These are phyloP conservation scores for Trachops cirrhosus DNA, from an alignment of 2,797 vertebrate genomes.

Conservation along the genomic window DNA sequence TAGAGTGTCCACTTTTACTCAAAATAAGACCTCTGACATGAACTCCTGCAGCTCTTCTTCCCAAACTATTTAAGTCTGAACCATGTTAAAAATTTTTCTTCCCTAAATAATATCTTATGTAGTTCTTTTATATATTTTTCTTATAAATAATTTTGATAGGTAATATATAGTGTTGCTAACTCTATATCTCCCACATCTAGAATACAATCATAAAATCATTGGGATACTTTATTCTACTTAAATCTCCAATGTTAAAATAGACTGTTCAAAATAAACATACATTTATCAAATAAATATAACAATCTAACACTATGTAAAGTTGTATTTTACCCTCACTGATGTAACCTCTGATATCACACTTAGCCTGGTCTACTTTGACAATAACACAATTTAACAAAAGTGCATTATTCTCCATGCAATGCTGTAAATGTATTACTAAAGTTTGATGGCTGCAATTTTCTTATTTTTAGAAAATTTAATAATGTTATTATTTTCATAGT, in stretches of 20 bases:
- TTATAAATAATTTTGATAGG: background rate
- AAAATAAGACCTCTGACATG: background rate
- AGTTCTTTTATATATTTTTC: background rate
- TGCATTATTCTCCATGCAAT: background rate
- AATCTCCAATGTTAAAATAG: background rate
- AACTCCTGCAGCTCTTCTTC: background rate
- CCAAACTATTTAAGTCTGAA: background rate
- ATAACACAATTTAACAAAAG: background rate
- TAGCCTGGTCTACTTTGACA: background rate
- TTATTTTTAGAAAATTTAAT: background rate
- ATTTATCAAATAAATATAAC: background rate
- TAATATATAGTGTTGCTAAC: background rate
- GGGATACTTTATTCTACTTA: background rate
- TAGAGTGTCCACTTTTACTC: background rate
- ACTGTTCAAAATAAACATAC: background rate
- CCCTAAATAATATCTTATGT: background rate
- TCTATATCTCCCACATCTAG: background rate
- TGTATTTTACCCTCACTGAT: background rate
- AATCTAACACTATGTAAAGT: background rate
- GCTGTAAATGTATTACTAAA: background rate
- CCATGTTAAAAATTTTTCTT: background rate
- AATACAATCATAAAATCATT: background rate
- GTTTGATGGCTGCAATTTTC: background rate
- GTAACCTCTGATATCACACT: background rate
- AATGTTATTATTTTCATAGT: background rate